Percentiles rank a stretch among this genome's conserved stretches.
Evolutionary conservation across 2,888 invertebrate genomes (phyloP).

Genomic region (Tetrapedia diversipes): DNA sequence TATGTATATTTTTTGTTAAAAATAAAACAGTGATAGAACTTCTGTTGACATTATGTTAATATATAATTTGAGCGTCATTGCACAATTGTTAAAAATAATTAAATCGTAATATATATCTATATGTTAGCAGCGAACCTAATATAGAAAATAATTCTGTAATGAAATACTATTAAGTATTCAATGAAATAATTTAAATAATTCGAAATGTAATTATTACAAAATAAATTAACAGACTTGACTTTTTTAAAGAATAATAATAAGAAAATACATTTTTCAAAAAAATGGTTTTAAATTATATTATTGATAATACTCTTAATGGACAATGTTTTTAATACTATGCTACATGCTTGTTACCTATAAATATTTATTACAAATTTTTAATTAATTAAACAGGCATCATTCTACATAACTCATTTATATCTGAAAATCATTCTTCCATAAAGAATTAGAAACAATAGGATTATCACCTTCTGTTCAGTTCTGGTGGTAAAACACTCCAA

Average conservation of each 20-base stretch:
- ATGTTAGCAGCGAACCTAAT: not conserved
- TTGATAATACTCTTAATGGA: not conserved
- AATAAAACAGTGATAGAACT: slow-evolving; percentile 5
- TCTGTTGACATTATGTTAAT: not conserved
- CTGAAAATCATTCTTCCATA: not conserved
- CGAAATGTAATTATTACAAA: not conserved
- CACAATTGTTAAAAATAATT: slow-evolving; percentile 51
- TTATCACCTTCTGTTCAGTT: slow-evolving; percentile 91
- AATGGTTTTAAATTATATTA: slow-evolving; percentile 3
- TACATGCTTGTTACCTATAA: not conserved
- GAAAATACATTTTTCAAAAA: not conserved
- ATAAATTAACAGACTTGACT: not conserved
- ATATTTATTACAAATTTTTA: not conserved
- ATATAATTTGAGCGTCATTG: slow-evolving; percentile 60
- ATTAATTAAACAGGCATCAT: not conserved
- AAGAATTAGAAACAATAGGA: slow-evolving; percentile 1
- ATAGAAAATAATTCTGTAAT: slow-evolving; percentile 9
- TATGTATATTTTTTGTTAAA: slow-evolving; percentile 2
- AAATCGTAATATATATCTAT: slow-evolving; percentile 1
- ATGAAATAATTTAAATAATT: not conserved
- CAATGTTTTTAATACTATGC: not conserved
- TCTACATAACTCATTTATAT: slow-evolving; percentile 1
- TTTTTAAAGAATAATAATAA: too few relatives aligned
- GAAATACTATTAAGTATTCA: not conserved
- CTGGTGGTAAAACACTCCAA: slow-evolving; percentile 93